Conservation (phyloP, 2,113 vertebrate genomes). For the Eurypyga helias region DNA sequence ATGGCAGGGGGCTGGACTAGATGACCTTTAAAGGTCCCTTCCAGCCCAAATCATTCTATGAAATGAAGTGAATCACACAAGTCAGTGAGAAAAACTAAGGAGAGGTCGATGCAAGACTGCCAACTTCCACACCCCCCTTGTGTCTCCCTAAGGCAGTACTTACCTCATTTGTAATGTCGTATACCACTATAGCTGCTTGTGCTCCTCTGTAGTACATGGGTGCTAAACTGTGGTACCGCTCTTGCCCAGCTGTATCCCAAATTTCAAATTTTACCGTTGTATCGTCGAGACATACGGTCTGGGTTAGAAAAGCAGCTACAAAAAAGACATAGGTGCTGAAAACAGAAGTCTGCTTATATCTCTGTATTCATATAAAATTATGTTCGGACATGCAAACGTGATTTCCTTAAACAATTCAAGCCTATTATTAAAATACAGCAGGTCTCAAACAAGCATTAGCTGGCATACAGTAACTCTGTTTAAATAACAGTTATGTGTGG, state of each 20-base stretch:
- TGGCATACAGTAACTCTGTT: not conserved
- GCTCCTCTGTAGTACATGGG: conserved; percentile 99
- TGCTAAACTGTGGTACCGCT: conserved; percentile 98
- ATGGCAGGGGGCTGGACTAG: not conserved
- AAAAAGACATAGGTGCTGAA: conserved; percentile 64
- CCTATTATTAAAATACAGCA: not conserved
- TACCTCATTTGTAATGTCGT: conserved; percentile 98
- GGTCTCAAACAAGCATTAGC: not conserved
- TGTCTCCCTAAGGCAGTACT: not conserved
- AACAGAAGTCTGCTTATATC: not conserved
- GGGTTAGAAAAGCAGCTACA: conserved; percentile 98
- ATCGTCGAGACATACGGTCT: conserved; percentile 98
- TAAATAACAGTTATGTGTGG: too few species aligned
- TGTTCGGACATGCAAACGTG: not conserved
- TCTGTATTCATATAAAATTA: not conserved
- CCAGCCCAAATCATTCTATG: not conserved
- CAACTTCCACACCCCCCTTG: not conserved
- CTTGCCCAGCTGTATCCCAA: conserved; percentile 99
- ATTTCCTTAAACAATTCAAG: not conserved
- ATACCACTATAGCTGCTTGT: conserved; percentile 98
- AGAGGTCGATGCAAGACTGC: not conserved
- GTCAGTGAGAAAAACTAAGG: not conserved
- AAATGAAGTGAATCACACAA: not conserved
- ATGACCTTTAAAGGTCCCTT: not conserved
- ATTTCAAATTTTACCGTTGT: conserved; percentile 99